Conservation (phyloP, 35 echinoderm and acorn worm genomes). For the Lytechinus pictus region DNA sequence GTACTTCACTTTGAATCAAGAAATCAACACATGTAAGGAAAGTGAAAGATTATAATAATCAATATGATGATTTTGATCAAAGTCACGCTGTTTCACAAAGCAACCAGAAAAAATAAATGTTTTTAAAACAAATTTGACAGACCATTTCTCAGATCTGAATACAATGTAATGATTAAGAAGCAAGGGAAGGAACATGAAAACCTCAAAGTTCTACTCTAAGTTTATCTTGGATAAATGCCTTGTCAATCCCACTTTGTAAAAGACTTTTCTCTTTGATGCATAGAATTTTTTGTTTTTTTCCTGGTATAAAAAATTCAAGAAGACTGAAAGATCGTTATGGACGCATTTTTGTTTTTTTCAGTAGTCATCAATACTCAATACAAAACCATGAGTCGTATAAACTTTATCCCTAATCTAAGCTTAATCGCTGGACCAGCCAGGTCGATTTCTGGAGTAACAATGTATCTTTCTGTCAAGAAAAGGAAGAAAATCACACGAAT, state of each 20-base stretch:
- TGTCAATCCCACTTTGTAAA: background rate
- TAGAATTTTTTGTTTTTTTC: background rate
- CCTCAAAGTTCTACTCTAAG: background rate
- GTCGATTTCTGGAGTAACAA: background rate
- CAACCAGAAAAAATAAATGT: background rate
- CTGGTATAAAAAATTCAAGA: conserved; percentile 13
- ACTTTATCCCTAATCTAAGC: background rate
- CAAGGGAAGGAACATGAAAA: background rate
- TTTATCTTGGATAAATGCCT: background rate
- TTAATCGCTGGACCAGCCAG: background rate
- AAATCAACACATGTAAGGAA: background rate
- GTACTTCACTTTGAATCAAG: background rate
- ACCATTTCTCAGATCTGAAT: background rate
- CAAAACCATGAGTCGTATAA: background rate
- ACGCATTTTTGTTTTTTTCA: background rate
- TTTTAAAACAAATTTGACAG: background rate
- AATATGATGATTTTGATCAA: background rate
- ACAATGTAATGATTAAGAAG: background rate
- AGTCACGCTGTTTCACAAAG: background rate
- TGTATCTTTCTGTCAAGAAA: background rate
- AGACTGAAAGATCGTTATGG: conserved; percentile 2
- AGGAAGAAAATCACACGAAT: background rate
- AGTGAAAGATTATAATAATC: background rate
- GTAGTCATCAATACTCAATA: conserved; percentile 2
- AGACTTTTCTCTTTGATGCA: background rate